Percentiles rank a stretch among this genome's conserved stretches.
Evolutionary conservation across 2,888 invertebrate genomes (phyloP).

Genomic region (Leptopilina drosophilae): DNA sequence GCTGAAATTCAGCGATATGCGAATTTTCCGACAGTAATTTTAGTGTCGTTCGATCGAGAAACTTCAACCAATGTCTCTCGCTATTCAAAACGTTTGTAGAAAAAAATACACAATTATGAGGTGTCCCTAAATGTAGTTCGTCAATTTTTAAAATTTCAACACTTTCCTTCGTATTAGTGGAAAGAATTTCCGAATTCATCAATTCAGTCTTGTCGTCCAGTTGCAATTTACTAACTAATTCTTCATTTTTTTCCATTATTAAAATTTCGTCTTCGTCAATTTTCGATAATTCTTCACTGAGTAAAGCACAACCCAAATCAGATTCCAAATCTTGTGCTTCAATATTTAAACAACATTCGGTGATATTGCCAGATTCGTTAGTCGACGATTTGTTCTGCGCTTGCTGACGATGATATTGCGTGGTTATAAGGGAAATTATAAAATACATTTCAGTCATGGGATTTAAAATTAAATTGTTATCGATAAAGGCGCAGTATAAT

Average conservation of each 20-base stretch:
- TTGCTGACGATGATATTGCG: slow-evolving; percentile 70
- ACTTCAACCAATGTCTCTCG: slow-evolving; percentile 79
- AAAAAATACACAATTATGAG: slow-evolving; percentile 88
- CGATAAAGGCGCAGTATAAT: slow-evolving; percentile 81
- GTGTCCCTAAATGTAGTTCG: slow-evolving; percentile 56
- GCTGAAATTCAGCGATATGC: slow-evolving; percentile 81
- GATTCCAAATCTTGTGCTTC: slow-evolving; percentile 53
- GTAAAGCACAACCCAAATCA: slow-evolving; percentile 61
- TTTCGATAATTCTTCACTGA: slow-evolving; percentile 19
- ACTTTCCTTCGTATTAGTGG: neutral
- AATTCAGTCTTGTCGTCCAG: slow-evolving; percentile 36
- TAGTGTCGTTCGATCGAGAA: slow-evolving; percentile 83
- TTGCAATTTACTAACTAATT: slow-evolving; percentile 31
- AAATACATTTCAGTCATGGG: slow-evolving; percentile 84
- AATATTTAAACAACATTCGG: slow-evolving; percentile 9
- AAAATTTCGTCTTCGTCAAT: slow-evolving; percentile 1
- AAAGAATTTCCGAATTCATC: slow-evolving; percentile 17
- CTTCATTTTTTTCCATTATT: neutral
- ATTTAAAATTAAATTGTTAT: slow-evolving; percentile 82
- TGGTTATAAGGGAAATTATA: slow-evolving; percentile 82
- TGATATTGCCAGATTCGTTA: neutral
- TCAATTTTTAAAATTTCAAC: neutral
- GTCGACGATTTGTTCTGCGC: neutral
- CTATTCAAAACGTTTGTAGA: slow-evolving; percentile 82
- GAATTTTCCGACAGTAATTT: slow-evolving; percentile 84